Percentiles rank a stretch among this genome's conserved stretches.
phyloP scores from a whole-genome alignment of 35 echinoderm and acorn worm species.

The Apostichopus californicus region DNA sequence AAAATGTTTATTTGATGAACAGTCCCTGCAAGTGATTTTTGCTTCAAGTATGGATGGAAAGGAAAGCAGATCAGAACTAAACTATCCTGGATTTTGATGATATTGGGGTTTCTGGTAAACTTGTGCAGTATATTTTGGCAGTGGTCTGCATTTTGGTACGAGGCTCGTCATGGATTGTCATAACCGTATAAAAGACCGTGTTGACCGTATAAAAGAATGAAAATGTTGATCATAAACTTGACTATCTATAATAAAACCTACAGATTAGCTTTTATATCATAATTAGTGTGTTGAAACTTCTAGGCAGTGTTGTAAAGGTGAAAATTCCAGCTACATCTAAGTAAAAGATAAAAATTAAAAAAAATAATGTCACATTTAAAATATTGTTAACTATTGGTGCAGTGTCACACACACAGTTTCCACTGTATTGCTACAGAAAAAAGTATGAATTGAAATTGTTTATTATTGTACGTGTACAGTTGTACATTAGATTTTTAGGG shows the following conservation, averaged over 20 bases:
- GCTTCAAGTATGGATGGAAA: too few relatives aligned
- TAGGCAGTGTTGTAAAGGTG: background rate
- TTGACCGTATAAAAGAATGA: too few relatives aligned
- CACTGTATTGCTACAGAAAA: conserved; percentile 43
- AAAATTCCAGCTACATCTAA: conserved; percentile 14
- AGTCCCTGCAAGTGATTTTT: too few relatives aligned
- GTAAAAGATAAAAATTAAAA: conserved; percentile 10
- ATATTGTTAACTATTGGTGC: conserved; percentile 42
- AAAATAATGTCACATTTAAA: conserved; percentile 23
- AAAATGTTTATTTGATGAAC: too few relatives aligned
- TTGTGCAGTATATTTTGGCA: too few relatives aligned
- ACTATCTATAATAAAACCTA: background rate
- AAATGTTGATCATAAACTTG: too few relatives aligned
- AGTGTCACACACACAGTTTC: conserved; percentile 11
- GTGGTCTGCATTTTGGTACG: too few relatives aligned
- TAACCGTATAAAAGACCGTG: too few relatives aligned
- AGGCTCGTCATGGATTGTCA: too few relatives aligned
- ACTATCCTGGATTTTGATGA: too few relatives aligned
- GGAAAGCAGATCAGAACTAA: too few relatives aligned
- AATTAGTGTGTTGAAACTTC: background rate
- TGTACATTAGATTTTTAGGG: conserved; percentile 55
- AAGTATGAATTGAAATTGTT: conserved; percentile 53
- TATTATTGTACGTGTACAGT: conserved; percentile 54
- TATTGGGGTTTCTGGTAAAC: too few relatives aligned
- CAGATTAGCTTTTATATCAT: background rate